Evolutionary conservation across 2,797 vertebrate genomes (phyloP).

Genomic region (Acanthis flammea): DNA sequence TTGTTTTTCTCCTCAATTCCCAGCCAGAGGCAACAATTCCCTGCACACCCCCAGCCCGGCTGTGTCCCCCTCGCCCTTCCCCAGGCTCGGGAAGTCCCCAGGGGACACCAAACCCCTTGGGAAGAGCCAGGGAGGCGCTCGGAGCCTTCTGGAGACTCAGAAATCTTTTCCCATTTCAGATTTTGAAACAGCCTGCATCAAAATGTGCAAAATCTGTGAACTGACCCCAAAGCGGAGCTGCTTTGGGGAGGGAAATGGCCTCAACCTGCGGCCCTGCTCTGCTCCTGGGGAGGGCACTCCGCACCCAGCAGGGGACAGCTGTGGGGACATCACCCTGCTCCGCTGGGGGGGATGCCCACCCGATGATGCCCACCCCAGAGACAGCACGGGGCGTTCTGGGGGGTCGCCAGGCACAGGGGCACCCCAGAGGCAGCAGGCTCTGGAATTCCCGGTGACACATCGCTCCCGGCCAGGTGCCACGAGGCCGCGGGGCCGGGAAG

Average conservation of each 20-base stretch:
- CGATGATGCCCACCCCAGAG: neutral
- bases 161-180: neutral
- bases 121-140: neutral
- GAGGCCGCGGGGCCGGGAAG: neutral
- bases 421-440: fast-evolving
- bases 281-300: neutral
- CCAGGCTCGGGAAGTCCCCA: neutral
- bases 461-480: neutral
- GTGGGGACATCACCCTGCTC: neutral
- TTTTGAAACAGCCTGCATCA: neutral
- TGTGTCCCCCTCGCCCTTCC: fast-evolving
- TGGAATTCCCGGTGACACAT: neutral
- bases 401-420: neutral
- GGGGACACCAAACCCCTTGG: neutral
- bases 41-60: fast-evolving
- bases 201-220: neutral
- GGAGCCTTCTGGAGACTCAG: fast-evolving
- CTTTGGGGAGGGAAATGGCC: neutral
- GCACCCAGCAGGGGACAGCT: fast-evolving
- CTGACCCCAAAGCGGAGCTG: neutral
- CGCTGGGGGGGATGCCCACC: no score
- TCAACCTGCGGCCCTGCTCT: neutral
- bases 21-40: neutral
- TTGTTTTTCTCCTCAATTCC: neutral
- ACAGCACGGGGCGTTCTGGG: fast-evolving